These are phyloP conservation scores for Micromesistius poutassou DNA, from an alignment of 2,797 vertebrate species.

Conservation along the genomic window DNA sequence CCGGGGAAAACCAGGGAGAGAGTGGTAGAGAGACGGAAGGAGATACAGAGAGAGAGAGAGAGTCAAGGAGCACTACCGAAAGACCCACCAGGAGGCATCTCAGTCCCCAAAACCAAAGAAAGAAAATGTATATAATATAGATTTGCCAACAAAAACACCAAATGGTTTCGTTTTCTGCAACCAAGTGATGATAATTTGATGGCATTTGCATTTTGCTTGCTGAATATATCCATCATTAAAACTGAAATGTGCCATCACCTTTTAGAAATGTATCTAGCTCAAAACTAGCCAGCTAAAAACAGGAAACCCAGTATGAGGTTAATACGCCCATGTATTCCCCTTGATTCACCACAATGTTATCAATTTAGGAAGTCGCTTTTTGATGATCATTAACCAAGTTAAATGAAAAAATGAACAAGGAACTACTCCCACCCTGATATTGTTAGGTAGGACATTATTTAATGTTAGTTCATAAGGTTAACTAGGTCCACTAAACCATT, in stretches of 20 bases:
- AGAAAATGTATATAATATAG: conserved; percentile 32
- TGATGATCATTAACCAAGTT: background rate
- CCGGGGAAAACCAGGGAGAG: conserved; percentile 49
- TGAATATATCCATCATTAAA: conserved; percentile 14
- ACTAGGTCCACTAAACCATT: background rate
- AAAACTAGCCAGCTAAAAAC: background rate
- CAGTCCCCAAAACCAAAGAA: conserved; percentile 34
- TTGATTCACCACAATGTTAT: background rate
- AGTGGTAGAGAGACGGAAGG: conserved; percentile 31
- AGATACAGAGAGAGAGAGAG: conserved; percentile 21
- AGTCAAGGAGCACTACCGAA: conserved; percentile 65
- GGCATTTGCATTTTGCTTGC: background rate
- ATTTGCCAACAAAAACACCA: conserved; percentile 18
- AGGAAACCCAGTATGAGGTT: background rate
- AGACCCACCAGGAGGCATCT: conserved; percentile 35
- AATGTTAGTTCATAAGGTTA: background rate
- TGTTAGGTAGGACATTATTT: background rate
- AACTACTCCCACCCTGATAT: background rate
- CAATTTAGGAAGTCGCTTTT: background rate
- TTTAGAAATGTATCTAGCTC: conserved; percentile 37
- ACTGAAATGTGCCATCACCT: conserved; percentile 43
- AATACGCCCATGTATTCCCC: background rate
- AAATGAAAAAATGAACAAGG: conserved; percentile 22
- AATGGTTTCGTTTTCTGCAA: background rate
- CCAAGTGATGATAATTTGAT: background rate